phyloP scores from a whole-genome alignment of 2,797 vertebrate species.

The Argentina silus region DNA sequence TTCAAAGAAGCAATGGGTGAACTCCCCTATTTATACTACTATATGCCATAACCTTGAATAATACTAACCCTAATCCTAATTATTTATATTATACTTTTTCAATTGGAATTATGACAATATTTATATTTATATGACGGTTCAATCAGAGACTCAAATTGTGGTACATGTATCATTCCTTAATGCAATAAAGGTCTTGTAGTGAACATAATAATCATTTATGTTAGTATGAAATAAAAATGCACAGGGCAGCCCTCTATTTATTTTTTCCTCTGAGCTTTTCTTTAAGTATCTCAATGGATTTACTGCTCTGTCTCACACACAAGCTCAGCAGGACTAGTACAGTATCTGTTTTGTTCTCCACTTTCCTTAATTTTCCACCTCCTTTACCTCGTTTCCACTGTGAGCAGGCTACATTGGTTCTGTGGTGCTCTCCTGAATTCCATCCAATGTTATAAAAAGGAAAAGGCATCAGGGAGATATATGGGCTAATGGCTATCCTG shows the following conservation, averaged over 20 bases:
- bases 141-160: not conserved
- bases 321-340: constrained; percentile 30
- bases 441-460: constrained; percentile 79
- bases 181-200: no score
- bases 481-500: constrained; percentile 50
- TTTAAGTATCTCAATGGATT: not conserved
- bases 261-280: not conserved
- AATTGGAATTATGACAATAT: not conserved
- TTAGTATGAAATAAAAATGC: not conserved
- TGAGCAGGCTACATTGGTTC: constrained; percentile 80
- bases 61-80: not conserved
- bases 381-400: constrained; percentile 77
- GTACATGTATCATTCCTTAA: not conserved
- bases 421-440: constrained; percentile 83
- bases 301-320: not conserved
- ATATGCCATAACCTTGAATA: not conserved
- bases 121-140: not conserved
- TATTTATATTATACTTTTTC: not conserved
- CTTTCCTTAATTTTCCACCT: constrained; percentile 78
- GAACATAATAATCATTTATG: no score
- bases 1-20: not conserved
- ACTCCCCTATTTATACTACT: not conserved
- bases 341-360: constrained; percentile 59
- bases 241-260: not conserved
- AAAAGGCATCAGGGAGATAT: constrained; percentile 47